Percentiles rank a stretch among this genome's conserved stretches.
Evolutionary conservation across 1,140 invertebrate species (phyloP).

Genomic region (Probaryconus sp.): DNA sequence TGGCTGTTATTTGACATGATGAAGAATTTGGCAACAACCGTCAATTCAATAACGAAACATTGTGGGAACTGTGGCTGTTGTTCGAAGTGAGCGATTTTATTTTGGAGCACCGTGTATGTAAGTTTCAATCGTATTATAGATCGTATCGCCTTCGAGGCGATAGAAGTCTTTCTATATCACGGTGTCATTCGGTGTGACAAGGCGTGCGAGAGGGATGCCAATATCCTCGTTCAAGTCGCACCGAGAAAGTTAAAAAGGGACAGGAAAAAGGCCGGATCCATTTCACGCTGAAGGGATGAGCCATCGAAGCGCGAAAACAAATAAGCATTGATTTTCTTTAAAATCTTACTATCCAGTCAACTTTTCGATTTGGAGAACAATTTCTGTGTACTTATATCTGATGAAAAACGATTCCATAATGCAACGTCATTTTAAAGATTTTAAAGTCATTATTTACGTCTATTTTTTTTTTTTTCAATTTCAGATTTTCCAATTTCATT

Average conservation of each 20-base stretch:
- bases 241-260: conserved; percentile 39
- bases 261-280: conserved; percentile 53
- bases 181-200: conserved; percentile 58
- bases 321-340: conserved; percentile 67
- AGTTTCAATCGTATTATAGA: conserved; percentile 62
- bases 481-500: too few species aligned
- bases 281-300: conserved; percentile 65
- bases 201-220: conserved; percentile 28
- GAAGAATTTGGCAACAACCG: conserved; percentile 57
- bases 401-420: background rate
- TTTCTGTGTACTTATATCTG: conserved; percentile 7
- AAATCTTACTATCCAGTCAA: conserved; percentile 49
- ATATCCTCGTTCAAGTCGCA: conserved; percentile 8
- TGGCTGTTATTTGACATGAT: conserved; percentile 17
- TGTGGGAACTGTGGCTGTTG: conserved; percentile 26
- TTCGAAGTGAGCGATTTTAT: conserved; percentile 52
- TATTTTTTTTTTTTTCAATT: background rate
- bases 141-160: conserved; percentile 58
- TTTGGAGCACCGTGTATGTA: conserved; percentile 53
- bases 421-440: conserved; percentile 3
- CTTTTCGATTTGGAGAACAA: conserved; percentile 43
- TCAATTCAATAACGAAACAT: conserved; percentile 52
- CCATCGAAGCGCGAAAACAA: conserved; percentile 64
- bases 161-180: conserved; percentile 62
- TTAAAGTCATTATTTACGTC: conserved; percentile 46